Percentiles rank a stretch among this genome's conserved stretches.
phyloP scores from a whole-genome alignment of 1,140 invertebrate species.

The Drosophila tsacasi region DNA sequence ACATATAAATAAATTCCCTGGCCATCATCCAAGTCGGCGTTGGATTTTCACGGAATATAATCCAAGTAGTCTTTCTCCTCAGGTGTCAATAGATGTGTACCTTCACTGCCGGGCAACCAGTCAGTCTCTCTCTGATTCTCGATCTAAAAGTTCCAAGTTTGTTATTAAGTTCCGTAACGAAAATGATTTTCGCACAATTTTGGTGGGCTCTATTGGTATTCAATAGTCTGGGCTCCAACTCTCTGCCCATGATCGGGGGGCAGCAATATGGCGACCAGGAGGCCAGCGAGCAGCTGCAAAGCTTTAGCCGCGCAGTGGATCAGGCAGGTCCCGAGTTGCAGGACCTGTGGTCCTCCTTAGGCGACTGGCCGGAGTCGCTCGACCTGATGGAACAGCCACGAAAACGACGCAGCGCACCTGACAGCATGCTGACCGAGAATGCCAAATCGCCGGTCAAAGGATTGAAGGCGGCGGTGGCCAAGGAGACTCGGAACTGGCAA shows the following conservation, averaged over 20 bases:
- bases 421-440: no score
- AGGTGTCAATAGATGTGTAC: background rate
- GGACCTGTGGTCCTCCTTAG: conserved; percentile 1
- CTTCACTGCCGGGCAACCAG: no score
- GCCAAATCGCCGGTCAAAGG: background rate
- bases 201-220: background rate
- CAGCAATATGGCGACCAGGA: background rate
- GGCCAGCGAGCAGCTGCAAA: background rate
- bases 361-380: background rate
- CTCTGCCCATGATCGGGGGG: background rate
- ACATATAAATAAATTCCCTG: background rate
- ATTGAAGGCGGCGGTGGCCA: background rate
- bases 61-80: background rate
- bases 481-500: background rate
- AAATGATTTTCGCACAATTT: conserved; percentile 2
- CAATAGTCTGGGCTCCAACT: background rate
- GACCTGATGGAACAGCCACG: background rate
- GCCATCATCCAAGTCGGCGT: background rate
- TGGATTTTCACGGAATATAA: background rate
- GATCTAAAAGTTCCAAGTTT: background rate
- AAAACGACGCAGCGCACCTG: background rate
- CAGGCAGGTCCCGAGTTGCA: background rate
- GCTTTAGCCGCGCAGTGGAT: background rate
- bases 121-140: background rate
- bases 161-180: background rate